Base-by-base conservation (phyloP, 35 echinoderm and acorn worm genomes). In the Heliocidaris tuberculata region DNA sequence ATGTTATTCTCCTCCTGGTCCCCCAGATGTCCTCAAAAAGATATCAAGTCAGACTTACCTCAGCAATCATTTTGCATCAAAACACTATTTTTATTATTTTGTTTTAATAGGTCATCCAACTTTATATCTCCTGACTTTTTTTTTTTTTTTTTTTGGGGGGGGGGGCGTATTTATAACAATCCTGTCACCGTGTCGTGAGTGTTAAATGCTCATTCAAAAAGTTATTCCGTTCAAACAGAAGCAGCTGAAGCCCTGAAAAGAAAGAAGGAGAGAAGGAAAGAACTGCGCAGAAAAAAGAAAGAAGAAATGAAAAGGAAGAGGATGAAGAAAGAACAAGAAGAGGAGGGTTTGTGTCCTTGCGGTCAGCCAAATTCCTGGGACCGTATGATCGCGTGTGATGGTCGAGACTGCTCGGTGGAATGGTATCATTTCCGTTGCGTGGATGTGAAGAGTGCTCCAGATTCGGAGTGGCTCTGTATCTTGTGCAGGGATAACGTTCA, bases 381-480 rank as follows among this genome's bases (percentile, higher is more conserved):
- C 48, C 78, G 94, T 31, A 95, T 95, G 94, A 95, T 95, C 1
- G 94, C 71, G 9, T 95, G 94, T 32, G 94, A 95, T 88, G 78
- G 94, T 42, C 32, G 21, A 48, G 94, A 95, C 60, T 95, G 94
- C 85, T 29, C 32, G 9, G 85, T 95, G 2, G 94, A 87, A 24
- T 95, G 94, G 94, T 95, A 95, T 59, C 94, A 95, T 59, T 95
- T 95, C 86, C 31, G 32, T 9, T 95, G 94, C 30, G 94, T 87
- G 27, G 86, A 87, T 32, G 60, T 95, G 13, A 95, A 85, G 42
- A 95, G 86, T 42, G 19, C 94, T 19, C 94, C 94, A 9, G 86
- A 87, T n/a, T 31, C 48, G 21, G 86, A 95, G 94, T 95, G 94
- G 94, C 86, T 85, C 31, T 95, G 94, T 88, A 85, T 86, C 42